A percentile compares a stretch with the other conserved stretches of the same genome.
phyloP scores from a whole-genome alignment of 1,140 invertebrate genomes.

The Drosophila micromelanica region DNA sequence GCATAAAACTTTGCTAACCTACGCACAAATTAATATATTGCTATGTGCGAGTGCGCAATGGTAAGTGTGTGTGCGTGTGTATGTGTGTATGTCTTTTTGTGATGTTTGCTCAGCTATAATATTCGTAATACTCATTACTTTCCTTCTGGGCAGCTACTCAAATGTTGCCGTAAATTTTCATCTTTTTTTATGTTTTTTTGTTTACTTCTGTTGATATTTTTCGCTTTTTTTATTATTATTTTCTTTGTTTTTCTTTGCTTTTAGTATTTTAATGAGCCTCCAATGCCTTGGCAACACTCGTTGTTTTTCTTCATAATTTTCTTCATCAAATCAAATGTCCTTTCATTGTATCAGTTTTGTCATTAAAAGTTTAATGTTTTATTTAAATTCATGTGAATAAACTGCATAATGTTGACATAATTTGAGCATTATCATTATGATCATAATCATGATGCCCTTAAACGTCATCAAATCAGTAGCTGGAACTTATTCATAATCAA shows the following conservation, averaged over 20 bases:
- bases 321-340: constrained; percentile 13
- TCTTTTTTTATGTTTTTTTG: not conserved
- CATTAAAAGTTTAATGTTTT: constrained; percentile 34
- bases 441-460: not conserved
- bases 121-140: constrained; percentile 26
- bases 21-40: constrained; percentile 17
- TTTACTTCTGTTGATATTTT: not conserved
- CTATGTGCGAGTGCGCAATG: not conserved
- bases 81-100: not conserved
- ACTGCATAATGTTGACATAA: constrained; percentile 7
- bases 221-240: not conserved
- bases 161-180: constrained; percentile 17
- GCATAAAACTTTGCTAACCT: constrained; percentile 56
- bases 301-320: not conserved
- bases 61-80: not conserved
- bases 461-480: constrained; percentile 18
- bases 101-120: constrained; percentile 27
- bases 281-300: constrained; percentile 24
- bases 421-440: constrained; percentile 10
- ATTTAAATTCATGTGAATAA: not conserved
- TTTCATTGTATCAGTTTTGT: constrained; percentile 3
- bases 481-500: constrained; percentile 57
- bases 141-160: constrained; percentile 27
- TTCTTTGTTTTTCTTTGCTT: constrained; percentile 4
- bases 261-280: constrained; percentile 25